A percentile compares a stretch with the other conserved stretches of the same genome.
phyloP scores from a whole-genome alignment of 2,113 vertebrate genomes.

The Mungos mungo region DNA sequence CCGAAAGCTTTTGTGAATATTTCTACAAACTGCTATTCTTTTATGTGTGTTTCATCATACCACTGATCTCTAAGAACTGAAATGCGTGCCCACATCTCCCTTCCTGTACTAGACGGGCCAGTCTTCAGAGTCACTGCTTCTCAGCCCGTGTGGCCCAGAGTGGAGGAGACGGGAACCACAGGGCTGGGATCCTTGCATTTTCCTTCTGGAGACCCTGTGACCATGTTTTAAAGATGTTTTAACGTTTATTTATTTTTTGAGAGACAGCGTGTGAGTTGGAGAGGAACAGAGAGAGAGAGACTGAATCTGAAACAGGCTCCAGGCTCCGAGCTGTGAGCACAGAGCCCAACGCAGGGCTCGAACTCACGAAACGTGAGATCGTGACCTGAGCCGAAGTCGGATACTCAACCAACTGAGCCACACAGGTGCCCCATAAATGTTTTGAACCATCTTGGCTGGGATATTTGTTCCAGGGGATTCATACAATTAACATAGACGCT shows the following conservation, averaged over 20 bases:
- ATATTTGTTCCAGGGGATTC: neutral
- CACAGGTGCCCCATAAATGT: too few relatives aligned
- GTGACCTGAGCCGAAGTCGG: too few relatives aligned
- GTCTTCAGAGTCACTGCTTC: neutral
- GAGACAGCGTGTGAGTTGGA: too few relatives aligned
- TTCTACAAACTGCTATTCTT: slow-evolving; percentile 54
- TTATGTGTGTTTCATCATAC: slow-evolving; percentile 1
- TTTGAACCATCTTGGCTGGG: neutral
- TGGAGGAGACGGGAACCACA: rapidly evolving
- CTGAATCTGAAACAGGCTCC: too few relatives aligned
- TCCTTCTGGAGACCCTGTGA: neutral
- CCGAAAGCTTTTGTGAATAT: slow-evolving; percentile 55
- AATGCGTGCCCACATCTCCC: neutral
- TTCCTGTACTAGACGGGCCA: neutral
- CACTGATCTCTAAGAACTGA: neutral
- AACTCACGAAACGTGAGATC: too few relatives aligned
- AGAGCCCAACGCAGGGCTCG: too few relatives aligned
- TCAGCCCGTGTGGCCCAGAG: rapidly evolving
- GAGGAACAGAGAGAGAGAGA: too few relatives aligned
- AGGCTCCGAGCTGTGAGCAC: too few relatives aligned
- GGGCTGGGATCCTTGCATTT: neutral
- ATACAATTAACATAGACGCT: neutral
- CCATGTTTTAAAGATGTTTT: neutral
- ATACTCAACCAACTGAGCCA: too few relatives aligned
- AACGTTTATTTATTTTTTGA: too few relatives aligned